Evolutionary conservation across 2,888 invertebrate genomes (phyloP), one percentile per base, ranked within the genome.

Genomic region (Diarsia rubi): DNA sequence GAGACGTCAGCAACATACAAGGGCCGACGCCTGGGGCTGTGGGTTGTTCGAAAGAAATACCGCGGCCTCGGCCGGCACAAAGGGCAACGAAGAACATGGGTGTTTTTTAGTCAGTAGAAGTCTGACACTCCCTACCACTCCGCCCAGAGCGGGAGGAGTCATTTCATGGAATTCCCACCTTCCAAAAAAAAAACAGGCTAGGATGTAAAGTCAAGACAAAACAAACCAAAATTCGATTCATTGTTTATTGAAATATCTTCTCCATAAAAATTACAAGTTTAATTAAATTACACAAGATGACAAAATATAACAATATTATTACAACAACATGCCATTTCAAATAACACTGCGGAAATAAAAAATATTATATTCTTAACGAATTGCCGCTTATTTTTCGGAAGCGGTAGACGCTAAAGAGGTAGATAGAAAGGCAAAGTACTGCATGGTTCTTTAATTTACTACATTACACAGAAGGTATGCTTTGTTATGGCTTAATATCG

Each of bases 231-330:
- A 73, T 86, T 84, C 71, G 89, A 90, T 91, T 89, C 85, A 90
- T 81, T 81, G 82, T 91, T 91, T 91, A 90, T 88, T 91, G 84
- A 89, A 89, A 88, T 87, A 89, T 89, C 71, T 81, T 87, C 84
- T 89, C 75, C 89, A 89, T 91, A 89, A 90, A 90, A 90, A 89
- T 88, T 88, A 91, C 83, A 90, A 87, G 86, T 87, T 86, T 87
- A 89, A 88, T 80, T 89, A 88, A 90, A 87, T 87, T 88, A 90
- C 82, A 88, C 74, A 87, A 87, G 75, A 87, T 82, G 83, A 87
- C 79, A 88, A 88, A 85, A 83, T 83, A 84, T 84, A 88, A 86
- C 81, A 89, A 86, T 80, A 79, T 69, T 74, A 88, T 60, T 74
- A 79, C 73, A 79, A 84, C 78, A 83, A 84, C 74, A 84, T 77